A percentile compares a stretch with the other conserved stretches of the same genome.
Evolutionary conservation across 2,888 invertebrate genomes (phyloP).

Genomic region (Coremacera marginata): DNA sequence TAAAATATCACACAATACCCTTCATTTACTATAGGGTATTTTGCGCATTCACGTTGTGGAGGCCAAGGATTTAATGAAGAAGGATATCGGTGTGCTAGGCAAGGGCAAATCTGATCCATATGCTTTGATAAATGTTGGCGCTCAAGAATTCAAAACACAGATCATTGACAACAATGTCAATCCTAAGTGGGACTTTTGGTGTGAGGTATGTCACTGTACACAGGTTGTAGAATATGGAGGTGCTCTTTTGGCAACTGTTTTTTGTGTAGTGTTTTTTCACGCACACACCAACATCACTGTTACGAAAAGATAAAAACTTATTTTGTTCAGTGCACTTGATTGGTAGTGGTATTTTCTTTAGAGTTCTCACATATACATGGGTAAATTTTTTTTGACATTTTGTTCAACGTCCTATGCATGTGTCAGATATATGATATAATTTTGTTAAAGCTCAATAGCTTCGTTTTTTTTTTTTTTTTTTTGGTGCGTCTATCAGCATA

Average conservation of each 20-base stretch:
- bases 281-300: not conserved
- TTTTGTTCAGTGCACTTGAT: slow-evolving; percentile 17
- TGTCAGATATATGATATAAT: not conserved
- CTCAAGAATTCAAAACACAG: slow-evolving; percentile 93
- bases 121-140: slow-evolving; percentile 90
- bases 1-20: not conserved
- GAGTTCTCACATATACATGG: not conserved
- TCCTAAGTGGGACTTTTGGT: slow-evolving; percentile 98
- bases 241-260: slow-evolving; percentile 33
- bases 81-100: slow-evolving; percentile 92
- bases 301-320: not conserved
- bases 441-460: too few relatives aligned
- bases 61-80: slow-evolving; percentile 95
- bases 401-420: slow-evolving; percentile 15
- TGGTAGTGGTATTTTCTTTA: not conserved
- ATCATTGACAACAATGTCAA: slow-evolving; percentile 94
- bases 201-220: slow-evolving; percentile 80
- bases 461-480: not conserved
- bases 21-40: slow-evolving; percentile 79
- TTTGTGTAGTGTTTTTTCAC: slow-evolving; percentile 11
- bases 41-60: slow-evolving; percentile 93
- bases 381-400: not conserved
- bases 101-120: slow-evolving; percentile 99
- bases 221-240: not conserved
- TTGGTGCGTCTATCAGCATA: too few relatives aligned